Evolutionary conservation across 2,888 invertebrate species (phyloP), one percentile per base, ranked within the genome.

Genomic region (Neuroscelio doddi): DNA sequence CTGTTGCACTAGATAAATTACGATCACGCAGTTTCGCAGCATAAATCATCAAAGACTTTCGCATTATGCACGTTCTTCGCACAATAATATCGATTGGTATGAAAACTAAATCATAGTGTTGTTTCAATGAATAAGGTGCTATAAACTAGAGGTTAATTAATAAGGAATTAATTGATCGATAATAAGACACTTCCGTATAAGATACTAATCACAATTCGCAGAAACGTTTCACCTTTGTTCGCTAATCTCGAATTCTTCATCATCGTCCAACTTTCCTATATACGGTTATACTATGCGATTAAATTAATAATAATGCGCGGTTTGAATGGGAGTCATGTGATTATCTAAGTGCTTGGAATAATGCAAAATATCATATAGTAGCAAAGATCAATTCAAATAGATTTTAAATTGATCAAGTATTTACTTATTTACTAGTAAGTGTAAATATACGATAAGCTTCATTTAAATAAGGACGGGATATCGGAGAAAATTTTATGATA

Each of bases 1-100:
- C 53, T 52, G 57, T 53, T 57, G 57, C 26, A 57, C 32, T 17
- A 49, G 52, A 39, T 58, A 64, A 64, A 50, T 64, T 64, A 64
- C 58, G 64, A 58, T 58, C 58, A 34, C 39, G 64, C 53, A 27
- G 24, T 53, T 64, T 55, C 17, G 42, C 46, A 24, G 42, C 47
- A 61, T 65, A 61, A 61, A 61, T 65, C 65, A 65, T 65, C 52
- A 38, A 10, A 9, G 51, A 53, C 56, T 45, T 41, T 41, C 46
- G 50, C 46, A 41, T 55, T 55, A 56, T 30, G 29, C 27, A 15
- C 26, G 30, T 12, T 3, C 7, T 5, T 15, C n/a, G 34, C 16
- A 10, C 26, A 24, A 42, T 24, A 42, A 42, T 9, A 14, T 3
- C 34, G 14, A 34, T 34, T 14, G 34, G 10, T 16, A 38, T 16